Percentiles rank a stretch among this genome's conserved stretches.
Evolutionary conservation across 2,888 invertebrate species (phyloP).

Genomic region (Drosophila kuntzei): DNA sequence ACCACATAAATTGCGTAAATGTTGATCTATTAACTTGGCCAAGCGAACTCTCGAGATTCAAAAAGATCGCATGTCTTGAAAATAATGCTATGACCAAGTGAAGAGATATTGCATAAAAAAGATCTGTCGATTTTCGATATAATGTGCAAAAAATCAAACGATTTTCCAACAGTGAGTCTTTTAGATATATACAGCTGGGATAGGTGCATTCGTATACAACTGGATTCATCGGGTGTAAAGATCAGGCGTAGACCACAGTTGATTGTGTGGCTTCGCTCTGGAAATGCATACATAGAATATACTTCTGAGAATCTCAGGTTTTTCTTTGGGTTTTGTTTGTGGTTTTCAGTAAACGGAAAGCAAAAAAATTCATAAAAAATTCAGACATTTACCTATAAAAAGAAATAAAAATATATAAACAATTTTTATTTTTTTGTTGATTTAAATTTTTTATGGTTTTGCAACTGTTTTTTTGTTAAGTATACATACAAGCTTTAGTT

Average conservation of each 20-base stretch:
- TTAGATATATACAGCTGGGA: slow-evolving; percentile 33
- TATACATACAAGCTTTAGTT: slow-evolving; percentile 69
- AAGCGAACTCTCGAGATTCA: slow-evolving; percentile 4
- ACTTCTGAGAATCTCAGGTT: slow-evolving; percentile 8
- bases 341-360: slow-evolving; percentile 21
- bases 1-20: slow-evolving; percentile 32
- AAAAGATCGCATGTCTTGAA: slow-evolving; percentile 22
- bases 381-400: slow-evolving; percentile 13
- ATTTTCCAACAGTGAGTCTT: slow-evolving; percentile 56
- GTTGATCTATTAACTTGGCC: slow-evolving; percentile 7
- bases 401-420: slow-evolving; percentile 4
- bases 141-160: slow-evolving; percentile 57
- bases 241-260: slow-evolving; percentile 23
- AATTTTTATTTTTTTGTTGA: slow-evolving; percentile 28
- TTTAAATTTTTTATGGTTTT: slow-evolving; percentile 37
- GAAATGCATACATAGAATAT: slow-evolving; percentile 39
- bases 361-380: slow-evolving; percentile 17
- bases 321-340: slow-evolving; percentile 24
- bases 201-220: slow-evolving; percentile 48
- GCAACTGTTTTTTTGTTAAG: slow-evolving; percentile 46
- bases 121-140: slow-evolving; percentile 4
- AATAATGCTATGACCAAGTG: slow-evolving; percentile 1
- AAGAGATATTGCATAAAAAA: slow-evolving; percentile 19
- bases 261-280: slow-evolving; percentile 30
- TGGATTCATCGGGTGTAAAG: slow-evolving; percentile 35